Base-by-base conservation (phyloP, 2,888 invertebrate genomes). In the Cylindroiulus punctatus region DNA sequence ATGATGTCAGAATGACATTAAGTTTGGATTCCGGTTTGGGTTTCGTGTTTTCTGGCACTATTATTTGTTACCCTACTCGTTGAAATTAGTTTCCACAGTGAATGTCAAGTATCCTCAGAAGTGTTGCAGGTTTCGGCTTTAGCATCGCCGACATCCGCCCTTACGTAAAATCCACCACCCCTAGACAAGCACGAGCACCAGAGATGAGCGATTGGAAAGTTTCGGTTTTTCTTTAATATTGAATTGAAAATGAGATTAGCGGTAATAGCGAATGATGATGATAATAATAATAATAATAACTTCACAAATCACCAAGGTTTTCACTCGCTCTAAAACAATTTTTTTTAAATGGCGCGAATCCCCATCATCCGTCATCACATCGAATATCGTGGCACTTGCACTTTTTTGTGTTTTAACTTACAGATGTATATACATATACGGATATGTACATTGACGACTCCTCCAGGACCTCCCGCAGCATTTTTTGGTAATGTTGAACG, bases 181-280 rank as follows among this genome's bases (percentile, higher is more conserved):
- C 5, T 42, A 42, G 12, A 42, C 42, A 36, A 36, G 36, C 7
- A 36, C 36, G 36, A 36, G 47, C 47, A 47, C 47, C 17, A 4
- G 47, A 7, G 10, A 47, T 17, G 12, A 47, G 12, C 47, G 5
- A 7, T 17, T 47, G 14, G 47, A 47, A 47, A 47, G 47, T 47
- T 47, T 47, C 47, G 2, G 47, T 47, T 47, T 47, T 47, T 17
- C 47, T 47, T 47, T 47, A 47, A 47, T 47, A 47, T 47, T 17
- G 47, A 47, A 47, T 47, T 47, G 47, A 47, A 47, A 47, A 47
- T 47, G 47, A 47, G 47, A 47, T 47, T 47, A 47, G 47, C 47
- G 47, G 10, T 42, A 42, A 42, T 42, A 42, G 42, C 42, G 42
- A 42, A n/a, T 42, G 42, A 42, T 42, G 42, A 47, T 47, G 47